Conservation (phyloP, 1,140 invertebrate genomes). For the Holcopasites calliopsidis region DNA sequence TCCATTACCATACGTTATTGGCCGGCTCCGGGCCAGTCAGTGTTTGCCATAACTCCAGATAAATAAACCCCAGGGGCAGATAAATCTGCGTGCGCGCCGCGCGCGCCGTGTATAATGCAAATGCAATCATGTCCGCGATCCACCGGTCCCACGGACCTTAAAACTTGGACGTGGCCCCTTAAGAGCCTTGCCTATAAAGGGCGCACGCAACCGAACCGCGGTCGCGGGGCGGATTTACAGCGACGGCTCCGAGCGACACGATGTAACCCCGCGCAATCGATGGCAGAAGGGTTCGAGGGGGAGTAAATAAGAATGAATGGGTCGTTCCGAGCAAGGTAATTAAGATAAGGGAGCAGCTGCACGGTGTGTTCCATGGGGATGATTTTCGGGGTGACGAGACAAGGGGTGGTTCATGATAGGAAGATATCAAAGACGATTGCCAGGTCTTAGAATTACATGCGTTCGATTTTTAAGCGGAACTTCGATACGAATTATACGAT, state of each 20-base stretch:
- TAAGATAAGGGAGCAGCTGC: not conserved
- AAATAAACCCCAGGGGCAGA: slow-evolving; percentile 73
- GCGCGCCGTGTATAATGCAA: slow-evolving; percentile 75
- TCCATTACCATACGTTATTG: slow-evolving; percentile 76
- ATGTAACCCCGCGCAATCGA: slow-evolving; percentile 24
- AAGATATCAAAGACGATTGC: too few species aligned
- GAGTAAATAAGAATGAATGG: not conserved
- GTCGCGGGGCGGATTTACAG: slow-evolving; percentile 59
- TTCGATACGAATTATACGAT: too few species aligned
- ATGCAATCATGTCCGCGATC: slow-evolving; percentile 74
- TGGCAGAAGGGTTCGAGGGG: not conserved
- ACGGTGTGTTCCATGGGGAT: not conserved
- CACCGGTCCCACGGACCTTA: slow-evolving; percentile 59
- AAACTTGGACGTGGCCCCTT: slow-evolving; percentile 57
- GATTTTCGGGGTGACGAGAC: too few species aligned
- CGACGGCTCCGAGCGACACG: slow-evolving; percentile 39
- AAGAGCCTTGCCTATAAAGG: slow-evolving; percentile 59
- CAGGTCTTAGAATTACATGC: too few species aligned
- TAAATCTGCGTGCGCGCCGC: slow-evolving; percentile 72
- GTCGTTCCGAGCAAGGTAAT: not conserved
- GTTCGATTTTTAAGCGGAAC: too few species aligned
- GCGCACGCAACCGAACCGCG: slow-evolving; percentile 57
- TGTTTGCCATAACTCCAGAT: slow-evolving; percentile 77
- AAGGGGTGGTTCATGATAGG: not conserved
- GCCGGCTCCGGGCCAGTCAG: slow-evolving; percentile 70